A percentile compares a stretch with the other conserved stretches of the same genome.
These are phyloP conservation scores for Alviniconcha marisindica DNA, from an alignment of 1,140 invertebrate genomes.

Conservation along the genomic window DNA sequence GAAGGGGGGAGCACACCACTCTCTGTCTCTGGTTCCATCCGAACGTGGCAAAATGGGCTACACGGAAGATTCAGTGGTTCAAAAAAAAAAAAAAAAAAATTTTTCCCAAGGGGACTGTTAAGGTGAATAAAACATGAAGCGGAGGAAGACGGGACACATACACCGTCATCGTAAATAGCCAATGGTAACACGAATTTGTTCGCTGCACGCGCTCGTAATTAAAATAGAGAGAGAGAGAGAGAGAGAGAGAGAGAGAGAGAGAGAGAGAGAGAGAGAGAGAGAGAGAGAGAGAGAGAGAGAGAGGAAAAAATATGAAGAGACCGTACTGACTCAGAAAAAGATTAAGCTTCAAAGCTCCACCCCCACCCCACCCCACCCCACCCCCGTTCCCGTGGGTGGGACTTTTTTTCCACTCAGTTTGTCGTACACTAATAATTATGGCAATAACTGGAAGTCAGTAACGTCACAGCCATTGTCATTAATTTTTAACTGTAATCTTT, in stretches of 20 bases:
- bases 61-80: too few species aligned
- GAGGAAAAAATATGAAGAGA: conserved; percentile 6
- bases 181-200: too few species aligned
- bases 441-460: too few species aligned
- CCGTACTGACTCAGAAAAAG: background rate
- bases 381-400: background rate
- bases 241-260: background rate
- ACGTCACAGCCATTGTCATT: too few species aligned
- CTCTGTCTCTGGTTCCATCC: background rate
- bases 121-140: conserved; percentile 17
- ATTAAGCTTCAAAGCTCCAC: too few species aligned
- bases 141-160: background rate
- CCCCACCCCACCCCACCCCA: background rate
- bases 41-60: too few species aligned
- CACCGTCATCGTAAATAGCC: background rate
- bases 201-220: too few species aligned
- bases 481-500: too few species aligned
- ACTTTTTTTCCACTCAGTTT: too few species aligned
- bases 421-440: too few species aligned
- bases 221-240: too few species aligned
- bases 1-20: background rate
- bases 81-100: too few species aligned
- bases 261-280: conserved; percentile 39
- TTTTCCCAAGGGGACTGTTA: background rate
- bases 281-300: conserved; percentile 28